Evolutionary conservation across 23 tunicate genomes (phyloP).

Genomic region (Styela plicata): DNA sequence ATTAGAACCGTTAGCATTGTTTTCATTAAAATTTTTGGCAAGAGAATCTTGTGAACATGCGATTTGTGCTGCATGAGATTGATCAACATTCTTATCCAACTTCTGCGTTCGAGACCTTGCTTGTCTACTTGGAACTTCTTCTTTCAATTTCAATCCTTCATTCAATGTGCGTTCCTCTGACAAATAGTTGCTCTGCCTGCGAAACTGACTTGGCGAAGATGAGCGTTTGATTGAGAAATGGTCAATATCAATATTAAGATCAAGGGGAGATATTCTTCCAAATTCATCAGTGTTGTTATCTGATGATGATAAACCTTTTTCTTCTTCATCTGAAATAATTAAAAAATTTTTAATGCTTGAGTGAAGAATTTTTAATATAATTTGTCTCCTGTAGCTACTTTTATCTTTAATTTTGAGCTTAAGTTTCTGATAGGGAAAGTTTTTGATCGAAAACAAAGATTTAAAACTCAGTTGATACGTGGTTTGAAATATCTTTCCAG

Average conservation of each 20-base stretch:
- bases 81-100: too few species aligned
- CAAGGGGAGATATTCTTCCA: conserved; percentile 62
- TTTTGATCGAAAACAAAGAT: too few species aligned
- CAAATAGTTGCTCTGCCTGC: not conserved
- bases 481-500: too few species aligned
- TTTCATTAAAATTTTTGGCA: too few species aligned
- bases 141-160: not conserved
- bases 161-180: not conserved
- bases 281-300: conserved; percentile 46
- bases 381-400: too few species aligned
- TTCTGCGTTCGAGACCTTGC: not conserved
- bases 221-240: conserved; percentile 22
- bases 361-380: not conserved
- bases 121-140: not conserved
- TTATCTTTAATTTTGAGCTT: too few species aligned
- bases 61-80: too few species aligned
- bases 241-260: conserved; percentile 42
- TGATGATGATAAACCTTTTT: conserved; percentile 1
- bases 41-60: too few species aligned
- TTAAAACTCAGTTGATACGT: too few species aligned
- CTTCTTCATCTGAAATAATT: not conserved
- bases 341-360: not conserved
- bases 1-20: not conserved
- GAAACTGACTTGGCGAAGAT: not conserved
- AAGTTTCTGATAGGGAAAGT: too few species aligned